A percentile compares a stretch with the other conserved stretches of the same genome.
Conservation (phyloP, 2,113 vertebrate genomes). For the Muscicapa adusta region DNA sequence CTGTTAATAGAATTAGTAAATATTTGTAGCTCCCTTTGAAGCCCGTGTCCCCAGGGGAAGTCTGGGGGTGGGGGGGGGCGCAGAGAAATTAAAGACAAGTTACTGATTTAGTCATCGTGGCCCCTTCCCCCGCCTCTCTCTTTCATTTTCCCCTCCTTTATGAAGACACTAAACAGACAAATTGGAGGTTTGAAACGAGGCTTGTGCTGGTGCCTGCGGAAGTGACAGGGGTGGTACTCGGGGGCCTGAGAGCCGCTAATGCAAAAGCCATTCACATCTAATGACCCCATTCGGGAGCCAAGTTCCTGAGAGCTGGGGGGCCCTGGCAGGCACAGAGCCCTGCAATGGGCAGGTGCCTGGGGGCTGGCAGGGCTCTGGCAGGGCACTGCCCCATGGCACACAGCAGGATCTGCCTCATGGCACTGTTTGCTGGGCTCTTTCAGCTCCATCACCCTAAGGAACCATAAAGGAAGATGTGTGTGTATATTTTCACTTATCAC, state of each 20-base stretch:
- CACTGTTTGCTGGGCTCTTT: background rate
- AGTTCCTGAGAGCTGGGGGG: background rate
- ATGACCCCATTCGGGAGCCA: constrained; percentile 34
- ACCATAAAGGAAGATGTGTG: fast-evolving
- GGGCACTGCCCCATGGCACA: background rate
- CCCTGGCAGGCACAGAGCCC: background rate
- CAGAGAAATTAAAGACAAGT: constrained; percentile 61
- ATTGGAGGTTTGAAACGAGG: constrained; percentile 50
- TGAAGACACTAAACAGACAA: constrained; percentile 77
- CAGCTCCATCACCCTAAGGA: background rate
- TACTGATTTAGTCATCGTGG: constrained; percentile 44
- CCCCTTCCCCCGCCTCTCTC: constrained; percentile 48
- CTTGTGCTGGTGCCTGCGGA: constrained; percentile 59
- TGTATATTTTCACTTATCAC: too few relatives aligned
- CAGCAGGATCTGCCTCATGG: fast-evolving
- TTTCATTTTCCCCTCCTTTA: constrained; percentile 55
- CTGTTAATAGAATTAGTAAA: constrained; percentile 81
- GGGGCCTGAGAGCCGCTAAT: constrained; percentile 34
- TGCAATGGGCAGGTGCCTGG: background rate
- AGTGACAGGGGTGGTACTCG: constrained; percentile 35
- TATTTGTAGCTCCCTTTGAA: constrained; percentile 76
- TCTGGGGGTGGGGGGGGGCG: background rate
- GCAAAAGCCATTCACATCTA: constrained; percentile 49
- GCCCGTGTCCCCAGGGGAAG: constrained; percentile 61
- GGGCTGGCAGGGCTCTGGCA: background rate